Evolutionary conservation across 2,888 invertebrate genomes (phyloP).

Genomic region (Drosophila birchii): DNA sequence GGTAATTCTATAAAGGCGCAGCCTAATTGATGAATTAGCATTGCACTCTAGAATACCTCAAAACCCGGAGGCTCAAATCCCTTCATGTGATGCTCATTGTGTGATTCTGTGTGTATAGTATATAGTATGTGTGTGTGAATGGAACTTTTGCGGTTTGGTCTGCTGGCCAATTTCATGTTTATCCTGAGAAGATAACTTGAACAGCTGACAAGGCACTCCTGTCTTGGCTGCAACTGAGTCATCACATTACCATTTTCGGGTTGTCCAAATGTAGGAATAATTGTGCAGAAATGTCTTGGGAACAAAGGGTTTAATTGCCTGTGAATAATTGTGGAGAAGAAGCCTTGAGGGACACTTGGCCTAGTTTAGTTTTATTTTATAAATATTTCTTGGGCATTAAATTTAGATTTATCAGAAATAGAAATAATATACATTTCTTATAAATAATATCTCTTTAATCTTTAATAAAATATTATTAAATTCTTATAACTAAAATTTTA

Average conservation of each 20-base stretch:
- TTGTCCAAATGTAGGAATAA: constrained; percentile 48
- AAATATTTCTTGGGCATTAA: too few species aligned
- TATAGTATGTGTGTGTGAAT: constrained; percentile 17
- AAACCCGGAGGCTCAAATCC: constrained; percentile 22
- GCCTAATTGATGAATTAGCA: constrained; percentile 76
- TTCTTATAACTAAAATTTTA: not conserved
- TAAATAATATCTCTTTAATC: not conserved
- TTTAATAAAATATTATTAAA: not conserved
- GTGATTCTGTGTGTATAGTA: not conserved
- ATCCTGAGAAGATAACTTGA: constrained; percentile 29
- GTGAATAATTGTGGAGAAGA: not conserved
- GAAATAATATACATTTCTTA: too few species aligned
- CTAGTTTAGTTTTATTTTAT: not conserved
- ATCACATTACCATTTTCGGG: constrained; percentile 73
- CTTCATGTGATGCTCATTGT: constrained; percentile 19
- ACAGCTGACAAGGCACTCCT: constrained; percentile 49
- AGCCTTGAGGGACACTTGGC: not conserved
- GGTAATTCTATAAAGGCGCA: constrained; percentile 65
- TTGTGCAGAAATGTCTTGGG: constrained; percentile 22
- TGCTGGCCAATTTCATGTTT: constrained; percentile 31
- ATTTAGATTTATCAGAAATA: too few species aligned
- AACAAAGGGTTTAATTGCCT: not conserved
- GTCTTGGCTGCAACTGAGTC: constrained; percentile 63
- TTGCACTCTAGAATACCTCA: constrained; percentile 38
- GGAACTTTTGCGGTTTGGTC: constrained; percentile 53